Evolutionary conservation across 2,113 vertebrate genomes (phyloP).

Genomic region (Rhinoderma darwinii): DNA sequence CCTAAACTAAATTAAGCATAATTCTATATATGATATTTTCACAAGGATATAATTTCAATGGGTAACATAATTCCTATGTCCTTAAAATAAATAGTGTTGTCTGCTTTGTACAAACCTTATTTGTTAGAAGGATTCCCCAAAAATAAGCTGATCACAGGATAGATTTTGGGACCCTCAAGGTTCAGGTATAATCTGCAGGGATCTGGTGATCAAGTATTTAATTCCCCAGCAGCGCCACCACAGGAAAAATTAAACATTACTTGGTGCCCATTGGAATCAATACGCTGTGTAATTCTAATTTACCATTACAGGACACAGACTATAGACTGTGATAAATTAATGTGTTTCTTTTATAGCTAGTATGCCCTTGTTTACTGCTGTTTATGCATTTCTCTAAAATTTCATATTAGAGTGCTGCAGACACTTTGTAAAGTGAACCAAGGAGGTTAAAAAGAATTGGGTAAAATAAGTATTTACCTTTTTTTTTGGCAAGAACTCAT

Average conservation of each 20-base stretch:
- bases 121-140: background rate
- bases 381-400: background rate
- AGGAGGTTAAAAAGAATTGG: background rate
- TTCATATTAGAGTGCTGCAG: background rate
- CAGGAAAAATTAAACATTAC: no score
- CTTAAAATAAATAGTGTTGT: background rate
- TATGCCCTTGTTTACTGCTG: no score
- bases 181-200: background rate
- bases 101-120: background rate
- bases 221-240: background rate
- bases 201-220: background rate
- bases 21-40: background rate
- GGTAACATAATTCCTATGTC: background rate
- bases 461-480: background rate
- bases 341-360: background rate
- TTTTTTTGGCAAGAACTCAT: conserved; percentile 13
- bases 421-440: background rate
- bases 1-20: background rate
- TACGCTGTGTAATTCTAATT: background rate
- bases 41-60: background rate
- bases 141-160: background rate
- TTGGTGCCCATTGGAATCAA: background rate
- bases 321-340: background rate
- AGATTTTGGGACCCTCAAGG: background rate
- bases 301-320: no score